Base-by-base conservation (phyloP, 2,797 vertebrate genomes). In the Gambusia yucatana region DNA sequence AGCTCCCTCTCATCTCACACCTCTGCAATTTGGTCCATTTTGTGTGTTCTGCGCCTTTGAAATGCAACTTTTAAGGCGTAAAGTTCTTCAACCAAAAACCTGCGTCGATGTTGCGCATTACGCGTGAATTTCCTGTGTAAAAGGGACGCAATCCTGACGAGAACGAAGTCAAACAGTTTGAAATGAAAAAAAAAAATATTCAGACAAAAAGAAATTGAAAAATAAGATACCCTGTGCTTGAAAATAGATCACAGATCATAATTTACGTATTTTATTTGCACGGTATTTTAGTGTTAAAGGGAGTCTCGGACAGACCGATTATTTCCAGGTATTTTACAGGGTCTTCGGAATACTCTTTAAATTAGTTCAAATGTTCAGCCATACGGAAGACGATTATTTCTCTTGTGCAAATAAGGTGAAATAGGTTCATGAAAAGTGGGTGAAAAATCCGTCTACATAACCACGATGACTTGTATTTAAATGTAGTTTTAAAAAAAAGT, bases 1-100 rank as follows among this genome's bases (percentile, higher is more conserved):
- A 81, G 55, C 30, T 80, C 67, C 76, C 17, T 47, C 14, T 52
- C 36, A 39, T 75, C 25, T 39, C 65, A 55, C 59, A 50, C 73
- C 36, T 16, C 72, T 75, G 47, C 36, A 33, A n/a, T 65, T 52
- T 63, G 8, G 5, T 5, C 36, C 9, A 22, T 4, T 36, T 11
- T 33, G 25, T 14, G 6, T 20, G 30, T 47, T 47, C 10, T 48
- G 2, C 4, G 4, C 16, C 9, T 72, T 28, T 16, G 28, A 48
- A 63, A 11, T 13, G 1, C 6, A 3, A 4, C 0, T 52, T n/a
- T 61, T 0, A 1, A 41, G 44, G 16, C 20, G 33, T 30, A 17
- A 6, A 65, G 16, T n/a, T 39, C 3, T 10, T 22, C 20, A 25
- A 25, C 10, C 36, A 13, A 6, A 25, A 10, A 67, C 4, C 63